Base-by-base conservation (phyloP, 1,140 invertebrate species). In the Meloidogyne chitwoodi region DNA sequence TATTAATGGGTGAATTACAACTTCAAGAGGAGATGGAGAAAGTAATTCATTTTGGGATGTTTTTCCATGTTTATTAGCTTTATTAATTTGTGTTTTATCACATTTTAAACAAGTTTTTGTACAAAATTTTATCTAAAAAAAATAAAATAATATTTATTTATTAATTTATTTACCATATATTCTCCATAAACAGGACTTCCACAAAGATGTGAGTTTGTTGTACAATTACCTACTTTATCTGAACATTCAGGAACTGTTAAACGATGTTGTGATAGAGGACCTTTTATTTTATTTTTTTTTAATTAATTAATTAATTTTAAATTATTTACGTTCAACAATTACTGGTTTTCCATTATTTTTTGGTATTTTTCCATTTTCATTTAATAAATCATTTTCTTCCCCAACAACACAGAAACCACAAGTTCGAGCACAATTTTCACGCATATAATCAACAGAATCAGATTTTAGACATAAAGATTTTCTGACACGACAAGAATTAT, bases 341-440 rank as follows among this genome's bases (percentile, higher is more conserved):
- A 78, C 62, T 14, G 79, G 71, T 34, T 27, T 61, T 74, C 31
- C 31, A 44, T 72, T 29, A 22, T 75, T 38, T 24, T 44, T 14
- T 24, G 29, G 16, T 19, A 22, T 12, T 62, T 63, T 69, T 68
- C 22, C 56, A 41, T 26, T 29, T 56, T 8, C 27, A 22, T 63
- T 48, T 24, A n/a, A 12, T 56, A 77, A 22, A 24, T 64, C 61
- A n/a, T 5, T 27, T 44, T 31, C 38, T 34, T 79, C 80, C n/a
- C 69, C 71, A 22, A 77, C 65, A 26, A 80, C 31, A 63, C 80
- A 81, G 38, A 81, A 80, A 1, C 80, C 80, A 68, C 80, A 82
- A 29, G 80, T 82, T 61, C 80, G 29, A 3, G 82, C 82, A 75
- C 80, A 82, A 34, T 82, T 84, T 31, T 81, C 73, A 19, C 73